Conservation (phyloP, 2,797 vertebrate genomes). For the Psittacula echo region DNA sequence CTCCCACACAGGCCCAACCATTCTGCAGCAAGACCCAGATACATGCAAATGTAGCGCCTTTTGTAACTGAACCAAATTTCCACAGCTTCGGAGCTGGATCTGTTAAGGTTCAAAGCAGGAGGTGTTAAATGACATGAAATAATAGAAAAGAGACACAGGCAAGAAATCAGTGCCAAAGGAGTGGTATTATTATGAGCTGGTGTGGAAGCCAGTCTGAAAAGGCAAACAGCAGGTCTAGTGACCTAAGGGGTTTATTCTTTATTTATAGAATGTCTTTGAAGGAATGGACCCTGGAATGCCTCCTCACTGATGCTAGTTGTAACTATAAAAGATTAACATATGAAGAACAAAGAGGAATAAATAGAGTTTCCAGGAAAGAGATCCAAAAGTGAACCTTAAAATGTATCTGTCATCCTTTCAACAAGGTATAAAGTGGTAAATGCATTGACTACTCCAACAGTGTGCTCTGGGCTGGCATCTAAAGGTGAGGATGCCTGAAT, state of each 20-base stretch:
- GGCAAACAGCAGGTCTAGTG: neutral
- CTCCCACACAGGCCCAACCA: neutral
- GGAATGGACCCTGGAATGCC: neutral
- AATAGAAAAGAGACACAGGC: neutral
- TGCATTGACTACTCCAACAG: neutral
- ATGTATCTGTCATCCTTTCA: neutral
- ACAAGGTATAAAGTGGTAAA: neutral
- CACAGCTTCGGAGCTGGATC: neutral
- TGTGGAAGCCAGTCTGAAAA: conserved; percentile 2
- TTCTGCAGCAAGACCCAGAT: conserved; percentile 44
- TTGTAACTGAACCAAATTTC: conserved; percentile 40
- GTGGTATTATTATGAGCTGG: neutral
- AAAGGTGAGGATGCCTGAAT: neutral
- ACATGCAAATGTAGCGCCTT: conserved; percentile 40
- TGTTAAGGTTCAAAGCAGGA: conserved; percentile 35
- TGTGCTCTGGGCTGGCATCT: neutral
- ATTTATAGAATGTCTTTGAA: conserved; percentile 43
- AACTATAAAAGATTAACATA: neutral
- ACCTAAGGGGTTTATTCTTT: neutral
- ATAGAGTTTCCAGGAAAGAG: neutral
- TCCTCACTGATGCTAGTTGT: neutral
- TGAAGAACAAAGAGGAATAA: conserved; percentile 18
- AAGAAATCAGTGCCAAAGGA: conserved; percentile 13
- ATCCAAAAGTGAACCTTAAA: conserved; percentile 12
- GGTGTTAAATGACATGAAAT: conserved; percentile 24